Conservation (phyloP, 2,113 vertebrate species). For the Numenius arquata region DNA sequence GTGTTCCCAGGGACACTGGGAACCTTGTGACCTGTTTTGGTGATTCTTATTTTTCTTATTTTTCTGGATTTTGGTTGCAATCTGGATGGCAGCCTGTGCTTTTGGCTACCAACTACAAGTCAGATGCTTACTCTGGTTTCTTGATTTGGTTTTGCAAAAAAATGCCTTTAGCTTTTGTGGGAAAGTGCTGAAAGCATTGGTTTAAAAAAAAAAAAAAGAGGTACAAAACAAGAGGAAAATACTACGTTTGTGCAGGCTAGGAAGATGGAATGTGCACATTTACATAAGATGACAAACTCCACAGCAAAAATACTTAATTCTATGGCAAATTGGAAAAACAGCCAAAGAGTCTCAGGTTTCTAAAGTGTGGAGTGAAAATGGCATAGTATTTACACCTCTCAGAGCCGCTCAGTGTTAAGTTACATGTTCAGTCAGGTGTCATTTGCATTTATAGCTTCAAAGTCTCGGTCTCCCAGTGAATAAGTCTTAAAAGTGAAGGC, state of each 20-base stretch:
- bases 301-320: neutral
- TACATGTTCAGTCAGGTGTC: neutral
- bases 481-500: neutral
- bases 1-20: neutral
- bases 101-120: neutral
- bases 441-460: neutral
- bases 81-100: neutral
- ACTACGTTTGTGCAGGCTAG: neutral
- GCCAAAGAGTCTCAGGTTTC: neutral
- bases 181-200: neutral
- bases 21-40: neutral
- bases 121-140: neutral
- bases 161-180: neutral
- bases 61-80: neutral
- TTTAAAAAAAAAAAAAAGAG: neutral
- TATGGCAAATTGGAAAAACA: neutral
- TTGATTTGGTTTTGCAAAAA: slow-evolving; percentile 11
- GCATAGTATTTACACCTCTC: neutral
- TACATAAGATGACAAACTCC: neutral
- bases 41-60: neutral
- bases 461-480: neutral
- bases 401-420: neutral
- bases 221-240: neutral
- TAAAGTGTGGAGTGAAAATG: neutral
- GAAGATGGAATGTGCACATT: neutral